Evolutionary conservation across 2,797 vertebrate species (phyloP).

Genomic region (Catharus ustulatus): DNA sequence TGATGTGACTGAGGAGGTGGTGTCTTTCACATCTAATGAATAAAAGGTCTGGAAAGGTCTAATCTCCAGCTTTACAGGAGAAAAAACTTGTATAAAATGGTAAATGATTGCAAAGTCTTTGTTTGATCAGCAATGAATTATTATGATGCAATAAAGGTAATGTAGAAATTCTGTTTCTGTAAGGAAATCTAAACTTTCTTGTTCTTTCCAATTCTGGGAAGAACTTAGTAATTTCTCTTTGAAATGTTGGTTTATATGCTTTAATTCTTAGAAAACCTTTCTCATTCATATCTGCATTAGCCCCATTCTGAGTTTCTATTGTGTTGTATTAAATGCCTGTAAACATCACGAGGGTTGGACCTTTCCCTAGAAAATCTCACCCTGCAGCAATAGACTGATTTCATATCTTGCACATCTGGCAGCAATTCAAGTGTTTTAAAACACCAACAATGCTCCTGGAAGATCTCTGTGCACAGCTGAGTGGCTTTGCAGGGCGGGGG

Average conservation of each 20-base stretch:
- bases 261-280: background rate
- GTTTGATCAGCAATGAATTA: background rate
- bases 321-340: background rate
- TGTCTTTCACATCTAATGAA: background rate
- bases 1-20: background rate
- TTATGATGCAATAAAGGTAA: background rate
- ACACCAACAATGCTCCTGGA: background rate
- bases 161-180: background rate
- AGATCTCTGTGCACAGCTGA: background rate
- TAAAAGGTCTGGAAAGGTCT: background rate
- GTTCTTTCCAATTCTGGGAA: constrained; percentile 3
- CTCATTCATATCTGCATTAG: background rate
- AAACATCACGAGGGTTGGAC: background rate
- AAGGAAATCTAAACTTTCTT: background rate
- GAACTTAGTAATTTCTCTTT: background rate
- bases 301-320: background rate
- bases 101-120: background rate
- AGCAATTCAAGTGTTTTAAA: background rate
- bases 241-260: background rate
- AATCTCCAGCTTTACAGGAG: background rate
- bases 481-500: background rate
- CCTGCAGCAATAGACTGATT: background rate
- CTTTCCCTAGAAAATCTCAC: background rate
- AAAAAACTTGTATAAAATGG: background rate
- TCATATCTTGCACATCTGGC: background rate